Evolutionary conservation across 2,113 vertebrate species (phyloP).

Genomic region (Microtus pennsylvanicus): DNA sequence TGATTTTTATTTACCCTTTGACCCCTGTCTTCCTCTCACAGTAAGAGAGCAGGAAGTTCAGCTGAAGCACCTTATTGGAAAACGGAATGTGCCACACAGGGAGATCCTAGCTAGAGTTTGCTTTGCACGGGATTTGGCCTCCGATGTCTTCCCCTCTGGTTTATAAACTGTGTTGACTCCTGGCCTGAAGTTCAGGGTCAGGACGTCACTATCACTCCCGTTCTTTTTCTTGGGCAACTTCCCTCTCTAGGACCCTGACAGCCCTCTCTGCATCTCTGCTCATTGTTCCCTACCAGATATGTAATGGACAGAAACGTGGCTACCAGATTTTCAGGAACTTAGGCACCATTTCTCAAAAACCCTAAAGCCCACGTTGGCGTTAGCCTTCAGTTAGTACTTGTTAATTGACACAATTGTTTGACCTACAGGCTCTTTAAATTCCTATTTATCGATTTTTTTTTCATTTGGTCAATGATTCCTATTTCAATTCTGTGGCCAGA

Average conservation of each 20-base stretch:
- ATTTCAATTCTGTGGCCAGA: neutral
- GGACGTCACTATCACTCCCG: neutral
- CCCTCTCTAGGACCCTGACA: neutral
- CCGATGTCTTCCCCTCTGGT: neutral
- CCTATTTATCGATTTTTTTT: too few species aligned
- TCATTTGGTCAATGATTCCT: neutral
- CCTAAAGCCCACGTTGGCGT: neutral
- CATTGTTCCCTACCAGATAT: neutral
- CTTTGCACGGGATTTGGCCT: neutral
- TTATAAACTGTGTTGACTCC: neutral
- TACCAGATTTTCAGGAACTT: neutral
- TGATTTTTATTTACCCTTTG: neutral
- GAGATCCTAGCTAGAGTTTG: neutral
- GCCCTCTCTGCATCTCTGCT: neutral
- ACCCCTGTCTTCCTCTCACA: accelerated
- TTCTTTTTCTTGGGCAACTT: neutral
- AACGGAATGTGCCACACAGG: neutral
- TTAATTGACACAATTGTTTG: neutral
- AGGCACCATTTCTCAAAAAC: neutral
- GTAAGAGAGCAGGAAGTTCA: neutral
- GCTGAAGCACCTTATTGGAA: neutral
- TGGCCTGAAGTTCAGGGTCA: neutral
- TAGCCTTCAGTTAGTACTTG: neutral
- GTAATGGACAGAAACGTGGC: neutral
- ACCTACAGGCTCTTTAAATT: neutral